Evolutionary conservation across 2,113 vertebrate species (phyloP).

Genomic region (Vimba vimba): DNA sequence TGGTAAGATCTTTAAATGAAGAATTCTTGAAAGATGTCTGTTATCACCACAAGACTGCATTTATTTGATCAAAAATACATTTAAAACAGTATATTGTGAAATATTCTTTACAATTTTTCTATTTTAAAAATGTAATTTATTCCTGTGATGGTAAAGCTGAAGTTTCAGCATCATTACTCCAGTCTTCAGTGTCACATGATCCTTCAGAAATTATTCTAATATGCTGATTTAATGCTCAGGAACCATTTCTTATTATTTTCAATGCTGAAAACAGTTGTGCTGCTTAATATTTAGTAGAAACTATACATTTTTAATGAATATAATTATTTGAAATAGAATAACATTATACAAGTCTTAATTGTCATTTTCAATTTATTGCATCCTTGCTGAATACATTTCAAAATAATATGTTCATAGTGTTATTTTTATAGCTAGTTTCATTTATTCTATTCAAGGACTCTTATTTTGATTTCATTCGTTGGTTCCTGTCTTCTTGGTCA

Average conservation of each 20-base stretch:
- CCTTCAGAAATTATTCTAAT: not conserved
- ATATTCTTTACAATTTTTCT: not conserved
- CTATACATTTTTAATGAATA: not conserved
- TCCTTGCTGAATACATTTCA: not conserved
- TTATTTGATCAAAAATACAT: not conserved
- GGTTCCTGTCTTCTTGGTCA: too few species aligned
- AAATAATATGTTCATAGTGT: too few species aligned
- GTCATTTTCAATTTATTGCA: not conserved
- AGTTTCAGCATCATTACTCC: not conserved
- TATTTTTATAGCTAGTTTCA: too few species aligned
- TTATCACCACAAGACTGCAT: not conserved
- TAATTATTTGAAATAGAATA: not conserved
- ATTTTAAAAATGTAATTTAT: not conserved
- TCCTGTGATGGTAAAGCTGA: not conserved
- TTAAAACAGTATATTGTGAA: not conserved
- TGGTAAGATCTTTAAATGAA: too few species aligned
- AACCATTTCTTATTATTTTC: not conserved
- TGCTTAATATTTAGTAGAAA: not conserved
- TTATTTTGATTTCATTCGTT: too few species aligned
- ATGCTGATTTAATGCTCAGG: not conserved
- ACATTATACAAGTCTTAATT: not conserved
- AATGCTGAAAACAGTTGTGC: not conserved
- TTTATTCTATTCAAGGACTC: too few species aligned
- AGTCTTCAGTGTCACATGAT: not conserved
- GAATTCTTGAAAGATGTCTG: too few species aligned